Conservation (phyloP, 2,113 vertebrate genomes). For the Platycercus adscitus region DNA sequence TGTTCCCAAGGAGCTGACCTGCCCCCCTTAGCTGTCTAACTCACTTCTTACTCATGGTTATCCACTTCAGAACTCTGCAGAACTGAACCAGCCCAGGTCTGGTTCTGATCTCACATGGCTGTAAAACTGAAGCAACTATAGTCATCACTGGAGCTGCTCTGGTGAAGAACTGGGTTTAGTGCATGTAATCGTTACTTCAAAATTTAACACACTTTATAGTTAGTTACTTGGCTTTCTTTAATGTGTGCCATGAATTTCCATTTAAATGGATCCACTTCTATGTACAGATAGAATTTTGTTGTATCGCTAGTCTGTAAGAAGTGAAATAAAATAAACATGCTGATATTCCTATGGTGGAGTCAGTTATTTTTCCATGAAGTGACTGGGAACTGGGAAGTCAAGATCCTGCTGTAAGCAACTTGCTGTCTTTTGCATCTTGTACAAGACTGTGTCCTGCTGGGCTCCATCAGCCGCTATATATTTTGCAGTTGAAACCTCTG, state of each 20-base stretch:
- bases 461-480: neutral
- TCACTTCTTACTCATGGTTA: neutral
- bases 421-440: neutral
- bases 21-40: neutral
- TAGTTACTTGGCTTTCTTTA: neutral
- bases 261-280: neutral
- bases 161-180: neutral
- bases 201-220: neutral
- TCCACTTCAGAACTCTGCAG: neutral
- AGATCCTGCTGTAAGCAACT: neutral
- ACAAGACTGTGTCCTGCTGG: neutral
- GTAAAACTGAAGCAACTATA: neutral
- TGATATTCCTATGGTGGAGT: neutral
- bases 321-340: neutral
- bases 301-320: neutral
- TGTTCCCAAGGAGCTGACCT: neutral
- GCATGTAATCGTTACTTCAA: neutral
- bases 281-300: neutral
- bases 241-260: neutral
- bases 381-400: neutral
- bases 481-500: neutral
- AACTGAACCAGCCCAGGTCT: neutral
- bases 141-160: neutral
- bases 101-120: accelerated
- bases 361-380: neutral